Conservation (phyloP, 2,888 invertebrate genomes). For the Catonia carolina region DNA sequence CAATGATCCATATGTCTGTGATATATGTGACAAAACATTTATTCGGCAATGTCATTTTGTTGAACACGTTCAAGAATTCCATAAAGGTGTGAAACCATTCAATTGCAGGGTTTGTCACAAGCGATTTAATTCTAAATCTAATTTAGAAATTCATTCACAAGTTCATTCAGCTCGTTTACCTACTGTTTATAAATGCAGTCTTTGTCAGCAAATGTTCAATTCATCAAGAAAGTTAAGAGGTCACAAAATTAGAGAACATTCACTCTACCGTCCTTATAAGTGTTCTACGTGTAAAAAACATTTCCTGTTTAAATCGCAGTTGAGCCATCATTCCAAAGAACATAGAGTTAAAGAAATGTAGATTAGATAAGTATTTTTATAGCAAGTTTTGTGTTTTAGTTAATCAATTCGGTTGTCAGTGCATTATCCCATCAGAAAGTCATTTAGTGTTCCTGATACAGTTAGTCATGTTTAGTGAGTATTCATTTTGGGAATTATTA, state of each 20-base stretch:
- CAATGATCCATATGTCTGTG: neutral
- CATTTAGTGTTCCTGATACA: too few species aligned
- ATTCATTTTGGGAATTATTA: too few species aligned
- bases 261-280: neutral
- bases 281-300: conserved; percentile 1
- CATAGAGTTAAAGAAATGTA: neutral
- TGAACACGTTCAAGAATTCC: conserved; percentile 2
- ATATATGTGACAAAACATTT: conserved; percentile 3
- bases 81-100: neutral
- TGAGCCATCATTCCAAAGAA: conserved; percentile 2
- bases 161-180: neutral
- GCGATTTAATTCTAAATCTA: conserved; percentile 3
- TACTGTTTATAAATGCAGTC: neutral
- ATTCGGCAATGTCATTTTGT: conserved; percentile 7
- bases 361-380: too few species aligned
- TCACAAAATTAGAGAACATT: conserved; percentile 1
- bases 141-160: neutral
- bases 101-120: neutral
- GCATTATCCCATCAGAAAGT: too few species aligned
- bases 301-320: conserved; percentile 4
- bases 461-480: too few species aligned
- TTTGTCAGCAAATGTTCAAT: neutral
- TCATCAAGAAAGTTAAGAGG: neutral
- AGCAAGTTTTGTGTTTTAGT: too few species aligned
- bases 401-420: too few species aligned